Conservation (phyloP, 2,888 invertebrate species). For the Drosophila fungiperda region DNA sequence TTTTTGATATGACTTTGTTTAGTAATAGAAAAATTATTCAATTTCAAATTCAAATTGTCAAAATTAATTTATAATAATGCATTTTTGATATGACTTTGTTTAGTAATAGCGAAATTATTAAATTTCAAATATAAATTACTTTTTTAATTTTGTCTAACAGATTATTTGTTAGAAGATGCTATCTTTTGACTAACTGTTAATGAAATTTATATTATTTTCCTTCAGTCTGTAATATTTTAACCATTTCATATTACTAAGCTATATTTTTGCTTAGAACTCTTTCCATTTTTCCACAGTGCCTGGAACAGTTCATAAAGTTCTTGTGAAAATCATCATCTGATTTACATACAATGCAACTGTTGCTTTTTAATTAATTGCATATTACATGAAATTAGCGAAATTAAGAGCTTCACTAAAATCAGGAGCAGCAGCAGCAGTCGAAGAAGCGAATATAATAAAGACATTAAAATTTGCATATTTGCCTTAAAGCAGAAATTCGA, state of each 20-base stretch:
- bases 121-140: neutral
- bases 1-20: neutral
- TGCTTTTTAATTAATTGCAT: slow-evolving; percentile 61
- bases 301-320: too few species aligned
- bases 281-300: neutral
- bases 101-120: neutral
- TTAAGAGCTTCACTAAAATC: slow-evolving; percentile 24
- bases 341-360: slow-evolving; percentile 46
- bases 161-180: too few species aligned
- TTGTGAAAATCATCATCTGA: neutral
- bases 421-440: neutral
- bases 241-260: neutral
- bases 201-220: neutral
- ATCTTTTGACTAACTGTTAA: neutral
- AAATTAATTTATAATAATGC: neutral
- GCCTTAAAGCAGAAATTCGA: slow-evolving; percentile 38
- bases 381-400: slow-evolving; percentile 52
- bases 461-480: slow-evolving; percentile 22
- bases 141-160: neutral
- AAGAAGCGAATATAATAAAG: slow-evolving; percentile 19
- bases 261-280: neutral
- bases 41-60: too few species aligned
- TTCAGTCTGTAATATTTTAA: neutral
- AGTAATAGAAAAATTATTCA: neutral
- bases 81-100: neutral